phyloP scores from a whole-genome alignment of 2,113 vertebrate species.

The Panthera leo region DNA sequence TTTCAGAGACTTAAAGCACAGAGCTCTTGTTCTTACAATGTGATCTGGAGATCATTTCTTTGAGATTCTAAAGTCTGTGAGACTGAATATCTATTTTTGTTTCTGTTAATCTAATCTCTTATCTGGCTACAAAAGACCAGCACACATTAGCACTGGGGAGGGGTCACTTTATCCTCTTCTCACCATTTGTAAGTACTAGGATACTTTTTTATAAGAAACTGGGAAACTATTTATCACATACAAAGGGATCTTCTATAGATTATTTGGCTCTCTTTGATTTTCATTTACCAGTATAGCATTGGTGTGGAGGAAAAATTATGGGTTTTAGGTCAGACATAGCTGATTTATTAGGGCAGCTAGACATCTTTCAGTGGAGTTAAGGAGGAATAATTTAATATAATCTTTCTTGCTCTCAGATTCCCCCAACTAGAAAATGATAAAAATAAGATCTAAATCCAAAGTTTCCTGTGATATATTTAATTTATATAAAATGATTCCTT shows the following conservation, averaged over 20 bases:
- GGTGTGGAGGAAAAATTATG: not conserved
- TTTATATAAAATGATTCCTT: not conserved
- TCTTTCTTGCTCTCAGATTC: not conserved
- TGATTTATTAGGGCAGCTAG: not conserved
- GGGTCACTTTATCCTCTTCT: not conserved
- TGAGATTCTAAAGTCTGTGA: not conserved
- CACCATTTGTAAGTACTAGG: not conserved
- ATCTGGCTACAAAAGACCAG: not conserved
- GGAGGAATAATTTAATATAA: not conserved
- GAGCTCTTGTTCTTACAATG: not conserved
- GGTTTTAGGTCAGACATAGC: not conserved
- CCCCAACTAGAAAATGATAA: not conserved
- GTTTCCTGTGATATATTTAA: not conserved
- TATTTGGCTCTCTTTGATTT: not conserved
- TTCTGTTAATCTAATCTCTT: slow-evolving; percentile 50
- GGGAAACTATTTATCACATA: not conserved
- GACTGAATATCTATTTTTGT: not conserved
- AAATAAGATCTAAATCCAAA: not conserved
- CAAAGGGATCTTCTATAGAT: not conserved
- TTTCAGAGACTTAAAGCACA: slow-evolving; percentile 42
- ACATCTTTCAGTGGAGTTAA: not conserved
- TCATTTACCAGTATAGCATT: not conserved
- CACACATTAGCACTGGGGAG: not conserved
- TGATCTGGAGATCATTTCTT: not conserved
- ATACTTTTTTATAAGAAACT: not conserved